Conservation (phyloP, 37 sponge, comb jelly and placozoan species). For the Aplysina aerophoba region DNA sequence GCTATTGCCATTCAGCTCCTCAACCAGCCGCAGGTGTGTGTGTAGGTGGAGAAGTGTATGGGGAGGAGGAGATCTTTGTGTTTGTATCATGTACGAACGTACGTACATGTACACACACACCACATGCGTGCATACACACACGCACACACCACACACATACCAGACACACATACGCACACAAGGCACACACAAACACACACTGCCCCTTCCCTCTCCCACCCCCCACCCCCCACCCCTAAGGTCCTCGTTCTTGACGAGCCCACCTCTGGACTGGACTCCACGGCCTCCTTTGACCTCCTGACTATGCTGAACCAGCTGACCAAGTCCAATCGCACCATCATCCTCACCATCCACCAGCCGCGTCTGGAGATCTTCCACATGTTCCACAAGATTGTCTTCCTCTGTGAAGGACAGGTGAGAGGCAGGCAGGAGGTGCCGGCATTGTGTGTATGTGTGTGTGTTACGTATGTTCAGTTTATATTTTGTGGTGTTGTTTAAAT, state of each 20-base stretch:
- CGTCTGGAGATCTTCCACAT: conserved; percentile 80
- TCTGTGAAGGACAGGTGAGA: conserved; percentile 70
- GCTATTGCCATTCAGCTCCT: conserved; percentile 83
- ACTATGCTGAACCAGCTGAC: conserved; percentile 64
- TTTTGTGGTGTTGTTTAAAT: background rate
- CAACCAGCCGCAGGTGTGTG: conserved; percentile 49
- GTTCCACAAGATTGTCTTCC: conserved; percentile 66
- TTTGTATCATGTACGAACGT: no score
- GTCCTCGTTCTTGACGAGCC: background rate
- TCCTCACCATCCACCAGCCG: conserved; percentile 86
- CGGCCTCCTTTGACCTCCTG: conserved; percentile 70
- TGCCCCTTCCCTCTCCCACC: background rate
- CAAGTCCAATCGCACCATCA: conserved; percentile 65
- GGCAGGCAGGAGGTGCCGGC: no score
- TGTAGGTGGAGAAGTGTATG: background rate
- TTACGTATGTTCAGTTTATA: background rate
- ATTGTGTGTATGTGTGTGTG: background rate
- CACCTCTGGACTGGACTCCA: conserved; percentile 70
- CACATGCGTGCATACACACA: no score
- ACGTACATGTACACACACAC: no score
- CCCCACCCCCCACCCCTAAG: background rate
- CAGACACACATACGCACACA: no score
- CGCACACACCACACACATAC: no score
- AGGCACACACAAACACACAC: no score
- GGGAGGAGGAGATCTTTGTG: no score